Evolutionary conservation across 2,888 invertebrate genomes (phyloP), one percentile per base, ranked within the genome.

Genomic region (Pseudococcus jackbeardsleyi): DNA sequence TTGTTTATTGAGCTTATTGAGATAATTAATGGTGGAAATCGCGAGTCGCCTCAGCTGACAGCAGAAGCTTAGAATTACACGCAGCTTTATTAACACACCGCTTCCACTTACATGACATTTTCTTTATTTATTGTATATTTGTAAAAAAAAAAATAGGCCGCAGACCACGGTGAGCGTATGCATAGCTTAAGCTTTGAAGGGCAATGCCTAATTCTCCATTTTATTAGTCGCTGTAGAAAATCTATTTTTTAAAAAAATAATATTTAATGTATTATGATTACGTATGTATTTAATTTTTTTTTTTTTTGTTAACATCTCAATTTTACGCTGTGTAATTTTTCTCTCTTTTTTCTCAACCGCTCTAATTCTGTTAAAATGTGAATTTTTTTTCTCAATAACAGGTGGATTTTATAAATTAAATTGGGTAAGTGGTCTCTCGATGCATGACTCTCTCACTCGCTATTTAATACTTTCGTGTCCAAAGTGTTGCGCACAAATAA

Each of bases 341-440:
- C n/a, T 68, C 17, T 68, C n/a, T 85, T 59, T 59, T 85, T 59
- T 85, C 17, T 68, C 59, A 26, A 33, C 17, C 68, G 17, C 26
- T 33, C 19, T 64, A 86, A 39, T 33, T 59, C 19, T 17, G 12
- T 42, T 33, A 15, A 86, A 68, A 68, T 39, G 12, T 64, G 39
- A 68, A 64, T 64, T 22, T 64, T 85, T 85, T 39, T 33, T 33
- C 26, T 48, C 19, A 19, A 59, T 59, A 59, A 59, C 19, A 59
- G 59, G 59, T 59, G 59, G 59, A 59, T 7, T 59, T 50, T 19
- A 59, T 59, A 59, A 19, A n/a, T 77, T 33, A 82, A 42, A 5
- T 7, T 11, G 33, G 85, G 85, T 85, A 85, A 85, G 85, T 85
- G 85, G 85, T 85, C 48, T 54, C 26, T 22, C 59, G 59, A 59